phyloP scores from a whole-genome alignment of 2,113 vertebrate species.

The Callorhinus ursinus region DNA sequence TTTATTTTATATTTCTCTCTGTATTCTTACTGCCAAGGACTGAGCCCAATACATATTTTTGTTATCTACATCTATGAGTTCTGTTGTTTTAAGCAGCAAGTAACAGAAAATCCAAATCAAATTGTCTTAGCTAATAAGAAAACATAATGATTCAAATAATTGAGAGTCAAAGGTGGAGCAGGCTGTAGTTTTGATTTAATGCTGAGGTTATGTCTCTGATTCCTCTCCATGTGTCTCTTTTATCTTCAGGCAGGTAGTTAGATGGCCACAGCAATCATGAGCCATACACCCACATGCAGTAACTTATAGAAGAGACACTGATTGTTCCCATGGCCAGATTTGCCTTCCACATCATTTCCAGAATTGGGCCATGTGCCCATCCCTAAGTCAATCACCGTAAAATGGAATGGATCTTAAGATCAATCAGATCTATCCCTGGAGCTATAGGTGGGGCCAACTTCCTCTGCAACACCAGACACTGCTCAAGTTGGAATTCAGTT shows the following conservation, averaged over 20 bases:
- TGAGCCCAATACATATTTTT: not conserved
- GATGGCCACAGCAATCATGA: not conserved
- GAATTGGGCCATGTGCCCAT: not conserved
- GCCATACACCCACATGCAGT: fast-evolving
- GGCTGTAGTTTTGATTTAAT: not conserved
- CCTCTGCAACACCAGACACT: not conserved
- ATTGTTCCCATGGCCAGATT: not conserved
- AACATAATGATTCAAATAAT: not conserved
- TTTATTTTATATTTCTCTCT: not conserved
- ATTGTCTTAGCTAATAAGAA: not conserved
- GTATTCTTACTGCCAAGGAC: not conserved
- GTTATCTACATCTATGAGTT: not conserved
- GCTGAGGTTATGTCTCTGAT: not conserved
- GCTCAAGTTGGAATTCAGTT: not conserved
- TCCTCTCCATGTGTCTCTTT: not conserved
- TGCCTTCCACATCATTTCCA: not conserved
- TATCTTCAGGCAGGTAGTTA: not conserved
- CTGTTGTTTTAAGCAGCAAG: not conserved
- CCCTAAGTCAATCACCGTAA: not conserved
- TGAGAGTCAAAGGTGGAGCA: not conserved
- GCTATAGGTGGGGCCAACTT: not conserved
- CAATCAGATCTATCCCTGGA: not conserved
- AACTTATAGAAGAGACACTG: not conserved
- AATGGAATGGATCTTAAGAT: not conserved
- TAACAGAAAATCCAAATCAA: not conserved